Percentiles rank a stretch among this genome's conserved stretches.
Evolutionary conservation across 2,797 vertebrate species (phyloP).

Genomic region (Delichon dasypus): DNA sequence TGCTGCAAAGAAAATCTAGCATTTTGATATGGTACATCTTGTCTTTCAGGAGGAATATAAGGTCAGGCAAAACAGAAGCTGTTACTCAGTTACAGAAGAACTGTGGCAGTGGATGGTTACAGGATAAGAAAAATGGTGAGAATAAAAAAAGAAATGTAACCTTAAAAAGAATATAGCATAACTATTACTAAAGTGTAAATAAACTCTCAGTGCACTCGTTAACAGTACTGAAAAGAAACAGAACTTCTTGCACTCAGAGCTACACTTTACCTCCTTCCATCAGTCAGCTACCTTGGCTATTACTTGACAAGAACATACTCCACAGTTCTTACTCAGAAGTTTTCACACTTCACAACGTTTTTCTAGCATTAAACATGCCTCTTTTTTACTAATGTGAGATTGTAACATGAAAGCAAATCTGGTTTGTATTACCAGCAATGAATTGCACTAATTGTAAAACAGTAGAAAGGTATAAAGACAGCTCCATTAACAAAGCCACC

Average conservation of each 20-base stretch:
- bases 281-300: not conserved
- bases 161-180: not conserved
- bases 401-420: not conserved
- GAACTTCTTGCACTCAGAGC: not conserved
- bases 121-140: not conserved
- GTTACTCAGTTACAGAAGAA: not conserved
- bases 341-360: not conserved
- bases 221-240: not conserved
- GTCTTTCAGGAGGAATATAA: not conserved
- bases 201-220: not conserved
- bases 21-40: not conserved
- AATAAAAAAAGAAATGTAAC: not conserved
- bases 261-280: not conserved
- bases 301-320: not conserved
- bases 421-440: not conserved
- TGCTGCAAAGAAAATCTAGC: not conserved
- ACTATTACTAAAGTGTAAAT: not conserved
- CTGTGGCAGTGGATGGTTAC: not conserved
- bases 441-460: not conserved
- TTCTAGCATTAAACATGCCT: not conserved
- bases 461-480: not conserved
- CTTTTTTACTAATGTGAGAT: not conserved
- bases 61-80: not conserved
- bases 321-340: not conserved
- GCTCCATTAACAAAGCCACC: not conserved